Conservation (phyloP, 2,888 invertebrate species). For the Tachina fera region DNA sequence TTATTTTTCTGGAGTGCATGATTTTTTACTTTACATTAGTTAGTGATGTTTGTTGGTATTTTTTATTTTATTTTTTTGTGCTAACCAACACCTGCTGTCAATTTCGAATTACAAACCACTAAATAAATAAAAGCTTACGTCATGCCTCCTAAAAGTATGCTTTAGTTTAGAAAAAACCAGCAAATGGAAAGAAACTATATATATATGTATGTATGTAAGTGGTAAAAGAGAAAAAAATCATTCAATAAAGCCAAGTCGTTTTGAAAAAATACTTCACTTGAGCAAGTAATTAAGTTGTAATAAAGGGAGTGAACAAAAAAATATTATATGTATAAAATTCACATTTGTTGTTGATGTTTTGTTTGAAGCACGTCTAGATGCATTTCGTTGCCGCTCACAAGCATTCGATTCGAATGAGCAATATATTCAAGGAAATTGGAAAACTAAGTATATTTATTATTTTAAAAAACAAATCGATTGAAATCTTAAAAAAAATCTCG, state of each 20-base stretch:
- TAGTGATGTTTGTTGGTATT: constrained; percentile 11
- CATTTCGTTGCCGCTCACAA: too few relatives aligned
- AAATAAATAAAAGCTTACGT: constrained; percentile 68
- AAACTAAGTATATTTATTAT: too few relatives aligned
- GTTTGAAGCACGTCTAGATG: too few relatives aligned
- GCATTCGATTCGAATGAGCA: too few relatives aligned
- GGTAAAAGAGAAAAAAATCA: not conserved
- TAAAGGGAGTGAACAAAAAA: not conserved
- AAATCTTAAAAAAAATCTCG: too few relatives aligned
- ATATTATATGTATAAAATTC: too few relatives aligned
- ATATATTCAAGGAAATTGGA: too few relatives aligned
- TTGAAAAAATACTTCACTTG: not conserved
- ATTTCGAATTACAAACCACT: constrained; percentile 70
- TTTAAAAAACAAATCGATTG: too few relatives aligned
- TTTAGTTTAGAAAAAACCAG: constrained; percentile 23
- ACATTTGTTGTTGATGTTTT: too few relatives aligned
- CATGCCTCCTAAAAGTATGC: constrained; percentile 64
- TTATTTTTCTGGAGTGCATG: constrained; percentile 22
- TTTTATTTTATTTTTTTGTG: not conserved
- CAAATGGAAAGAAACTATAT: not conserved
- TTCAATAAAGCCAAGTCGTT: constrained; percentile 11
- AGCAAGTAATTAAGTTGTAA: not conserved
- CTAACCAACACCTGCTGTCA: constrained; percentile 69
- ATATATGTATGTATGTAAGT: not conserved
- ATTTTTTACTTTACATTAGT: constrained; percentile 34